phyloP scores from a whole-genome alignment of 2,888 invertebrate genomes.

The Drosophila cognata region DNA sequence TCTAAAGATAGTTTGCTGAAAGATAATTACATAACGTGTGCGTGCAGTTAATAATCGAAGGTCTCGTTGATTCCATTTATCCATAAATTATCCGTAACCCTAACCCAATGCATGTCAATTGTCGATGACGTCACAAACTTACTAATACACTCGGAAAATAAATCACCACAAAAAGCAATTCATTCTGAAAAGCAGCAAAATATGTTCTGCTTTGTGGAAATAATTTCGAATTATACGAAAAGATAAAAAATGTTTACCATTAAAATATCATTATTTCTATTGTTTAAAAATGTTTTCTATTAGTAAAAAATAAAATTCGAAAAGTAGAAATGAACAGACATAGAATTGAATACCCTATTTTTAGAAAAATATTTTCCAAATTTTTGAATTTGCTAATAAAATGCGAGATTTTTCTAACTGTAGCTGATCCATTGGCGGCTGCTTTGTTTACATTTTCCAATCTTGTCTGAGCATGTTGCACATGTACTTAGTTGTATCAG shows the following conservation, averaged over 20 bases:
- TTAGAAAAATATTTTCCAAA: neutral
- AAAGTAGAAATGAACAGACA: neutral
- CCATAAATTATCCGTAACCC: neutral
- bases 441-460: constrained; percentile 44
- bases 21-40: neutral
- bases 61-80: neutral
- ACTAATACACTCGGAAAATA: neutral
- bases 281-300: neutral
- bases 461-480: constrained; percentile 26
- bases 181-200: neutral
- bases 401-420: neutral
- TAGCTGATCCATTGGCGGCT: constrained; percentile 43
- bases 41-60: neutral
- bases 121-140: neutral
- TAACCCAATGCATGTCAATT: neutral
- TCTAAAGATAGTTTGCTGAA: neutral
- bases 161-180: neutral
- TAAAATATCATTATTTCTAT: neutral
- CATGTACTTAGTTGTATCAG: constrained; percentile 29
- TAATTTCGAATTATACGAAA: neutral
- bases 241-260: no score
- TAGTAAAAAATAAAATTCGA: neutral
- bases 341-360: neutral
- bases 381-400: neutral
- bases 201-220: neutral